These are phyloP conservation scores for Cheilinus undulatus DNA, from an alignment of 2,113 vertebrate genomes.

Conservation along the genomic window DNA sequence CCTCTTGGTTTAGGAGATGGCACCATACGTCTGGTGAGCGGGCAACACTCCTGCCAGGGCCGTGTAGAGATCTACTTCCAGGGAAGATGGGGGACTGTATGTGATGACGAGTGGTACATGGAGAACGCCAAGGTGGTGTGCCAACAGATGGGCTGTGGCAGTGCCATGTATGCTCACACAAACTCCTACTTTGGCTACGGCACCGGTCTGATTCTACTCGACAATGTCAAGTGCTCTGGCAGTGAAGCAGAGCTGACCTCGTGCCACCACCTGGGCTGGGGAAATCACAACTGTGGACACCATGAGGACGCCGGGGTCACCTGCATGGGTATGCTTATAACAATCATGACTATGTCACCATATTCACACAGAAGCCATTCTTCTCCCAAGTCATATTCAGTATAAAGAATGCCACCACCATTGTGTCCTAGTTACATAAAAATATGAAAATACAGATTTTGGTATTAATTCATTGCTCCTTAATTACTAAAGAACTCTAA, in stretches of 20 bases:
- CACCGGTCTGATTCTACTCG: slow-evolving; percentile 90
- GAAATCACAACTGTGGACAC: slow-evolving; percentile 96
- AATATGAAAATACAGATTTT: too few relatives aligned
- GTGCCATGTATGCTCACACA: slow-evolving; percentile 83
- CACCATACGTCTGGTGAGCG: slow-evolving; percentile 87
- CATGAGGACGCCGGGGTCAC: slow-evolving; percentile 94
- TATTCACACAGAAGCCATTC: too few relatives aligned
- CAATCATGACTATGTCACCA: too few relatives aligned
- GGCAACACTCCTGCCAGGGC: slow-evolving; percentile 87
- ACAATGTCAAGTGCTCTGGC: slow-evolving; percentile 93
- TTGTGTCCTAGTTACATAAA: too few relatives aligned
- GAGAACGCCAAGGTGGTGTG: slow-evolving; percentile 91
- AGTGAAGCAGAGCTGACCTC: slow-evolving; percentile 81
- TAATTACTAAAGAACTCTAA: too few relatives aligned
- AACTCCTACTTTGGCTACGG: slow-evolving; percentile 94
- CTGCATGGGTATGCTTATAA: slow-evolving; percentile 85
- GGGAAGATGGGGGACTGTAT: slow-evolving; percentile 94
- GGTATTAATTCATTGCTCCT: too few relatives aligned
- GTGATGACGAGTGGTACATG: slow-evolving; percentile 94
- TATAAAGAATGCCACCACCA: too few relatives aligned
- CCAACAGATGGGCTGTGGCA: slow-evolving; percentile 90
- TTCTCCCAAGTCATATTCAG: too few relatives aligned
- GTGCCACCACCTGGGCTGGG: slow-evolving; percentile 94
- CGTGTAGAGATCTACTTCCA: slow-evolving; percentile 93
- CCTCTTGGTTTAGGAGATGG: slow-evolving; percentile 86